These are phyloP conservation scores for Lasioglossum calceatum DNA, from an alignment of 2,888 invertebrate genomes.

Conservation along the genomic window DNA sequence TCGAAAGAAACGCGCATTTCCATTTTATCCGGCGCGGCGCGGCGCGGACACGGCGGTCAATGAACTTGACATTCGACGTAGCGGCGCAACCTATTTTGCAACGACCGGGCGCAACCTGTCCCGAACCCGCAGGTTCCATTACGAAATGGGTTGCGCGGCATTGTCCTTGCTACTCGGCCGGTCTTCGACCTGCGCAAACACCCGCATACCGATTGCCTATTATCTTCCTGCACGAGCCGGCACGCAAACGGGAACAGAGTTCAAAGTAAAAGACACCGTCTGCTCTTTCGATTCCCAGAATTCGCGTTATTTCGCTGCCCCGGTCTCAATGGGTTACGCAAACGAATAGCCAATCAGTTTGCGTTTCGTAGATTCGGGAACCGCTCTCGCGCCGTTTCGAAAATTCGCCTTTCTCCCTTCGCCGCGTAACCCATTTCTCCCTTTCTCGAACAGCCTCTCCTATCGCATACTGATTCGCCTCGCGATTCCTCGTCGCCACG, in stretches of 20 bases:
- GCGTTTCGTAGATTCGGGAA: constrained; percentile 22
- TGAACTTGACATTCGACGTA: constrained; percentile 10
- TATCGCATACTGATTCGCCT: not conserved
- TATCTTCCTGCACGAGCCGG: not conserved
- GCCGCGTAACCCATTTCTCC: constrained; percentile 34
- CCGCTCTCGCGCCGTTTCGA: constrained; percentile 35
- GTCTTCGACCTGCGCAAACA: not conserved
- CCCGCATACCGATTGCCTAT: constrained; percentile 41
- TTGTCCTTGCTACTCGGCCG: constrained; percentile 21
- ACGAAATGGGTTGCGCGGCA: constrained; percentile 45
- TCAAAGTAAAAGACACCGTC: not conserved
- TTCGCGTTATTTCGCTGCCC: not conserved
- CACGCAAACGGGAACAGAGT: too few relatives aligned
- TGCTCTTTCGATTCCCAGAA: not conserved
- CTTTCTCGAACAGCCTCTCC: not conserved
- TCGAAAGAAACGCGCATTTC: constrained; percentile 15
- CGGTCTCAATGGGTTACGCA: not conserved
- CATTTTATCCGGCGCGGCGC: constrained; percentile 17
- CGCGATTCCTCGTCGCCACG: not conserved
- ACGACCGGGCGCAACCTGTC: constrained; percentile 21
- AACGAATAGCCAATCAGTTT: constrained; percentile 41
- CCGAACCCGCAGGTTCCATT: constrained; percentile 46
- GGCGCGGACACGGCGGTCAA: constrained; percentile 5
- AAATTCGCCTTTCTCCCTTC: constrained; percentile 42
- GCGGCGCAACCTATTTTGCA: constrained; percentile 44